These are phyloP conservation scores for Drosophila melanogaster DNA, from an alignment of 1,140 invertebrate species.

Conservation along the genomic window Release_6_plus_ISO1_MT NT_033777.3:15939501-15940000, in stretches of 20 bases:
- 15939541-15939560: constrained; percentile 9
- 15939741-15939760: constrained; percentile 4
- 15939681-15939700: constrained; percentile 23
- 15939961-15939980: not conserved
- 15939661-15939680: constrained; percentile 46
- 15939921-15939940: not conserved
- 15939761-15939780: constrained; percentile 1
- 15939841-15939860: not conserved
- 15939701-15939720: constrained; percentile 27
- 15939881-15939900: too few relatives aligned
- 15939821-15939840: too few relatives aligned
- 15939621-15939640: constrained; percentile 21
- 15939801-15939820: too few relatives aligned
- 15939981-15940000: constrained; percentile 1
- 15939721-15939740: constrained; percentile 3
- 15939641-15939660: constrained; percentile 44
- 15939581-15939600: constrained; percentile 41
- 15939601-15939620: constrained; percentile 36
- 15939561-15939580: constrained; percentile 39
- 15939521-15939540: constrained; percentile 36
- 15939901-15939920: too few relatives aligned
- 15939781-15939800: not conserved
- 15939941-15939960: not conserved
- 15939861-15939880: too few relatives aligned
- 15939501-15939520: constrained; percentile 39